Conservation (phyloP, 1,140 invertebrate genomes). For the Ooceraea biroi region DNA sequence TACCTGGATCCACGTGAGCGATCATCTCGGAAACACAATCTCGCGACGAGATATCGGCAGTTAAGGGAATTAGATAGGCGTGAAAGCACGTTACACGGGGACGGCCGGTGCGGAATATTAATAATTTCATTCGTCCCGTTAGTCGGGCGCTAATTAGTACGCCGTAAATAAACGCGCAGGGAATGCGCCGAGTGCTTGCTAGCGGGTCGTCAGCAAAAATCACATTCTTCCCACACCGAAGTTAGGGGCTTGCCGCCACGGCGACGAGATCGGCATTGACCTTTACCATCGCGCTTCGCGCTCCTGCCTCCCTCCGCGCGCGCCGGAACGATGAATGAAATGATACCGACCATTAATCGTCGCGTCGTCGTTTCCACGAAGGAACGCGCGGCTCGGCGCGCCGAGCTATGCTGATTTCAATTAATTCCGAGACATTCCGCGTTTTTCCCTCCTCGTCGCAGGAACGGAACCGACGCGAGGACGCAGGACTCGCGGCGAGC, state of each 20-base stretch:
- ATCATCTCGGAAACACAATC: neutral
- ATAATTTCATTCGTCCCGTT: conserved; percentile 49
- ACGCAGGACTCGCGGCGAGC: conserved; percentile 27
- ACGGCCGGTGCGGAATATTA: conserved; percentile 35
- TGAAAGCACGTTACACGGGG: conserved; percentile 18
- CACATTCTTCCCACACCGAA: conserved; percentile 67
- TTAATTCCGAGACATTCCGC: conserved; percentile 76
- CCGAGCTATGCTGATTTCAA: conserved; percentile 78
- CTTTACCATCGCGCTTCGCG: conserved; percentile 65
- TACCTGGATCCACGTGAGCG: neutral
- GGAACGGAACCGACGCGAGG: conserved; percentile 14
- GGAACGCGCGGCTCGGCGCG: conserved; percentile 64
- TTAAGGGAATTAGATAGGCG: conserved; percentile 49
- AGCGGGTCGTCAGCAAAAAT: conserved; percentile 48
- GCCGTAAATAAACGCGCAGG: conserved; percentile 49
- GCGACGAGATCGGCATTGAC: conserved; percentile 69
- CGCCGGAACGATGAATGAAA: conserved; percentile 73
- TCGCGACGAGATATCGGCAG: conserved; percentile 10
- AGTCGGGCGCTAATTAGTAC: conserved; percentile 59
- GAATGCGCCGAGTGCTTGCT: conserved; percentile 14
- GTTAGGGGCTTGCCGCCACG: conserved; percentile 68
- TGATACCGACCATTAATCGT: conserved; percentile 72
- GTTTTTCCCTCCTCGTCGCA: conserved; percentile 52
- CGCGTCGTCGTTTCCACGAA: conserved; percentile 70
- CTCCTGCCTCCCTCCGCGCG: conserved; percentile 55